Evolutionary conservation across 2,888 invertebrate genomes (phyloP).

Genomic region (Hirtodrosophila histrioides): DNA sequence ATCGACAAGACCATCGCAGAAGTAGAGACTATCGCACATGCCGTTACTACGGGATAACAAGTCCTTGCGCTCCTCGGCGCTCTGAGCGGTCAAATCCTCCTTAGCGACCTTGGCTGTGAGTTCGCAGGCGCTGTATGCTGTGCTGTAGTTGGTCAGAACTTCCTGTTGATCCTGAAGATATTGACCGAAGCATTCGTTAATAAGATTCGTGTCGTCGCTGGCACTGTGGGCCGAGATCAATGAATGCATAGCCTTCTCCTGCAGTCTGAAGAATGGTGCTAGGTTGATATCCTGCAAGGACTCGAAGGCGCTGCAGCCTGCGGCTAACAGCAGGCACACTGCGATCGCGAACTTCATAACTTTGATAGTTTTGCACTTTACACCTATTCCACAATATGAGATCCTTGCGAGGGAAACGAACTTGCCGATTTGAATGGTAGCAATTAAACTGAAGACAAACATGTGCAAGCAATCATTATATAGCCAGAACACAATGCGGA

Average conservation of each 20-base stretch:
- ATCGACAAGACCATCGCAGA: constrained; percentile 44
- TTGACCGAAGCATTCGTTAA: constrained; percentile 57
- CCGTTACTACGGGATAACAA: constrained; percentile 45
- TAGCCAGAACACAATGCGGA: constrained; percentile 12
- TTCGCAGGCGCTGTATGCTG: constrained; percentile 44
- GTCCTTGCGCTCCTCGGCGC: constrained; percentile 41
- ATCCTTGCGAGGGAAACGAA: constrained; percentile 2
- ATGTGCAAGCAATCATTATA: constrained; percentile 20
- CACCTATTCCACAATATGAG: constrained; percentile 12
- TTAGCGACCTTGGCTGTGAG: constrained; percentile 37
- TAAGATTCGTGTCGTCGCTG: constrained; percentile 29
- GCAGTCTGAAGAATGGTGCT: constrained; percentile 31
- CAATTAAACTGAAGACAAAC: constrained; percentile 24
- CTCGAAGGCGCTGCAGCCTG: constrained; percentile 34
- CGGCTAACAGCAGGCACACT: constrained; percentile 59
- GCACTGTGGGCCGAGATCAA: constrained; percentile 41
- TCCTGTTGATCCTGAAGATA: constrained; percentile 49
- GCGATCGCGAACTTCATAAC: constrained; percentile 47
- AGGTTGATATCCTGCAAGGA: constrained; percentile 37
- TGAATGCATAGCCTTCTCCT: constrained; percentile 52
- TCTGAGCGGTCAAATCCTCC: constrained; percentile 46
- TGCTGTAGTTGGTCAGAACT: constrained; percentile 44
- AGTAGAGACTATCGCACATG: constrained; percentile 48
- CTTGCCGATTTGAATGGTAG: constrained; percentile 10
- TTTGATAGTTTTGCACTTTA: neutral